These are phyloP conservation scores for Apis cerana DNA, from an alignment of 1,140 invertebrate species.

Conservation along the genomic window DNA sequence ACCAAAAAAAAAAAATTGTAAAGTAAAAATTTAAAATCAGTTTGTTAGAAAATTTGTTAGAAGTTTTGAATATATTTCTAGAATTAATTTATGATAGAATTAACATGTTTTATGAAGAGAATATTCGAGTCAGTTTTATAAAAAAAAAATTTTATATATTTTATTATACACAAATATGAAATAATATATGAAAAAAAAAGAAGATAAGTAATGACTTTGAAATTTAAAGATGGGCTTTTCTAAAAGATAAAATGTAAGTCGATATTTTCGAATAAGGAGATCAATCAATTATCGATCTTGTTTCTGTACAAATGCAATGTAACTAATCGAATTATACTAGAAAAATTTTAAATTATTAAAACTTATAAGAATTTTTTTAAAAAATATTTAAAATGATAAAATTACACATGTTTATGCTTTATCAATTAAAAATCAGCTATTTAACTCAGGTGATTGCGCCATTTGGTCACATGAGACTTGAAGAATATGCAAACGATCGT, in stretches of 20 bases:
- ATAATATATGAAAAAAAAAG: background rate
- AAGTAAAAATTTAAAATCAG: background rate
- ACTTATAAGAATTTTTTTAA: background rate
- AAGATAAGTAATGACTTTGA: constrained; percentile 30
- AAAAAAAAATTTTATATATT: background rate
- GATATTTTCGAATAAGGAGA: constrained; percentile 13
- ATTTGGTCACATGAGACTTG: background rate
- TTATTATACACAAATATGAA: background rate
- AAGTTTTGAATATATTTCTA: background rate
- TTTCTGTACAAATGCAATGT: background rate
- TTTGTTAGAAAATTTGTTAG: background rate
- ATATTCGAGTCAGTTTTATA: background rate
- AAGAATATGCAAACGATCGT: background rate
- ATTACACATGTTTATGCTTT: background rate
- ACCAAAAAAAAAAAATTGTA: background rate
- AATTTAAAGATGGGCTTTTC: constrained; percentile 8
- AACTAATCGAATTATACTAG: background rate
- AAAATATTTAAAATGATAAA: background rate
- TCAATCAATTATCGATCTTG: constrained; percentile 8
- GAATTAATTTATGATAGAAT: background rate
- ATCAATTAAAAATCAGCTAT: background rate
- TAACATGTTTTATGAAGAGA: background rate
- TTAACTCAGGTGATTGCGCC: background rate
- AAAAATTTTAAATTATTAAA: too few relatives aligned
- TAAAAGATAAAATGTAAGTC: background rate